Percentiles rank a stretch among this genome's conserved stretches.
Evolutionary conservation across 2,888 invertebrate species (phyloP).

Genomic region (Colostygia pectinataria): DNA sequence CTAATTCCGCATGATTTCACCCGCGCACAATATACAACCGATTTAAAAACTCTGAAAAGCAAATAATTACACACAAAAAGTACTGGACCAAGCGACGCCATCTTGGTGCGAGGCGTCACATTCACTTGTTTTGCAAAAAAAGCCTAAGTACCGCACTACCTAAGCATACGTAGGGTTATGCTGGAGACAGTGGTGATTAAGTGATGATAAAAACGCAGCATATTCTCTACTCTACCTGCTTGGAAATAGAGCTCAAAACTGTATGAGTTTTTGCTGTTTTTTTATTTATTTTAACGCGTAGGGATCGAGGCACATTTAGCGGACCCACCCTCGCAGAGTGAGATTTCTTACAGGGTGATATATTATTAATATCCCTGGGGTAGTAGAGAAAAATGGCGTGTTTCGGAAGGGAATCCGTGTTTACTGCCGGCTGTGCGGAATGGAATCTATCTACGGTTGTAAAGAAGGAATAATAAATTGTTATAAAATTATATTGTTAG

Average conservation of each 20-base stretch:
- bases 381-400: constrained; percentile 63
- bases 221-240: constrained; percentile 43
- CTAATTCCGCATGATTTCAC: constrained; percentile 41
- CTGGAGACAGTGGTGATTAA: constrained; percentile 73
- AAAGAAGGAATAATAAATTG: background rate
- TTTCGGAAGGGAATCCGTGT: constrained; percentile 57
- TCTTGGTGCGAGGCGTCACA: constrained; percentile 79
- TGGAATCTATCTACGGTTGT: constrained; percentile 9
- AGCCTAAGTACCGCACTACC: constrained; percentile 69
- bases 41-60: constrained; percentile 41
- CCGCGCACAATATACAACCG: constrained; percentile 25
- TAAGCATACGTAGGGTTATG: constrained; percentile 69
- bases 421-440: constrained; percentile 48
- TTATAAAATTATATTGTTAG: background rate
- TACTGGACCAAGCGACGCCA: constrained; percentile 56
- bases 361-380: constrained; percentile 76
- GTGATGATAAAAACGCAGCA: constrained; percentile 39
- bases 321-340: constrained; percentile 62
- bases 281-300: constrained; percentile 57
- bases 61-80: constrained; percentile 49
- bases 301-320: constrained; percentile 71
- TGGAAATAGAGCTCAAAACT: constrained; percentile 41
- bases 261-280: constrained; percentile 39
- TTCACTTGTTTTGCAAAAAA: constrained; percentile 66
- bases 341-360: constrained; percentile 79